Conservation (phyloP, 2,888 invertebrate species). For the Alitta virens region DNA sequence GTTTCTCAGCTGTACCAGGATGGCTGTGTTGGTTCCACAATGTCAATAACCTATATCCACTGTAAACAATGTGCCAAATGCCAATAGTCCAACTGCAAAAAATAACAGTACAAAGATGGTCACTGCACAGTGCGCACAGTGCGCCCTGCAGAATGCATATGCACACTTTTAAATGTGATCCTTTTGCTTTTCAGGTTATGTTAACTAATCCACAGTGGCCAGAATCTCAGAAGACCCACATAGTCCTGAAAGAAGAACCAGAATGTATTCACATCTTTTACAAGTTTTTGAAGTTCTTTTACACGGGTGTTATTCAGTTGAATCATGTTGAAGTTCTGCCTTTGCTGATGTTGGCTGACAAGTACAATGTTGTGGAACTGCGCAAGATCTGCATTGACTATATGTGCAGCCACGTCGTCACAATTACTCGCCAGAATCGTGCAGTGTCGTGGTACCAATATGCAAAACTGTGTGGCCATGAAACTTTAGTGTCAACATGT, state of each 20-base stretch:
- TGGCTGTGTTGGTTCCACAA: no score
- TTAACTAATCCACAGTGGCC: slow-evolving; percentile 90
- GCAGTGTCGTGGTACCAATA: slow-evolving; percentile 90
- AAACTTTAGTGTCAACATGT: slow-evolving; percentile 62
- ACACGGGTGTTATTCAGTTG: slow-evolving; percentile 85
- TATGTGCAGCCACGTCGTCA: slow-evolving; percentile 83
- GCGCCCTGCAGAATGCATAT: no score
- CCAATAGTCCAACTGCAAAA: no score
- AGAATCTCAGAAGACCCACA: slow-evolving; percentile 80
- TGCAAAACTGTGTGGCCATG: slow-evolving; percentile 78
- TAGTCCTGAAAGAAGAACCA: slow-evolving; percentile 82
- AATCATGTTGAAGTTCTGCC: slow-evolving; percentile 82
- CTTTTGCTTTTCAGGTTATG: slow-evolving; percentile 70
- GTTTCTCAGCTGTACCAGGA: no score
- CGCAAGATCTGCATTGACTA: slow-evolving; percentile 79
- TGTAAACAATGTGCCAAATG: no score
- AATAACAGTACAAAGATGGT: no score
- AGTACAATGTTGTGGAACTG: slow-evolving; percentile 90
- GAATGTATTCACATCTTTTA: slow-evolving; percentile 82
- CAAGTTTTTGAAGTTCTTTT: slow-evolving; percentile 83
- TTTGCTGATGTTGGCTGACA: slow-evolving; percentile 85
- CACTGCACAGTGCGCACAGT: no score
- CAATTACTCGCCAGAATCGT: slow-evolving; percentile 77
- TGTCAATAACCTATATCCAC: no score
- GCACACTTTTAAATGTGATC: no score